phyloP scores from a whole-genome alignment of 2,797 vertebrate genomes.

The Falco biarmicus region DNA sequence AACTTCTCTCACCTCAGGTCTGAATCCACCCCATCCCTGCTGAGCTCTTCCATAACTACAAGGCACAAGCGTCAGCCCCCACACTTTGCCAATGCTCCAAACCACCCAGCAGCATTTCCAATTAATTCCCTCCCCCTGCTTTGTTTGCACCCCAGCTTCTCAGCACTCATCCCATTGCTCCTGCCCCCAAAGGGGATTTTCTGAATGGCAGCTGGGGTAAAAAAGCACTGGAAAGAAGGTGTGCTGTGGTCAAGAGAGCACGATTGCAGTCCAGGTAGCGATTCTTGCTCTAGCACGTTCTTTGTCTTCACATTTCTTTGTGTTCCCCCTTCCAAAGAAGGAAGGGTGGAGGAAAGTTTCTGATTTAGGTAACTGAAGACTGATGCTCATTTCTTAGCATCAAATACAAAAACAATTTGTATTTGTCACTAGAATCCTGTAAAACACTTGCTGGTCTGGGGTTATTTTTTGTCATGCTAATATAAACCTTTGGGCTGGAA shows the following conservation, averaged over 20 bases:
- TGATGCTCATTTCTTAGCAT: background rate
- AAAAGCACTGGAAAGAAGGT: background rate
- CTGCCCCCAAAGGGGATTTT: background rate
- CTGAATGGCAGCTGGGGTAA: background rate
- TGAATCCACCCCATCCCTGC: background rate
- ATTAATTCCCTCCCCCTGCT: background rate
- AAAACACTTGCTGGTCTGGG: background rate
- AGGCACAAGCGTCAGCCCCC: background rate
- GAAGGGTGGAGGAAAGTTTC: background rate
- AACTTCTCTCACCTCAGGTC: background rate
- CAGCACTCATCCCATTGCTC: background rate
- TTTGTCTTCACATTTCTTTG: background rate
- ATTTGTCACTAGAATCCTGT: background rate
- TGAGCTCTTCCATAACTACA: background rate
- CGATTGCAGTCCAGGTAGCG: background rate
- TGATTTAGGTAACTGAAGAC: background rate
- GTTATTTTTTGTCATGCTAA: background rate
- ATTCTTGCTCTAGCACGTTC: background rate
- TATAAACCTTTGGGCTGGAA: background rate
- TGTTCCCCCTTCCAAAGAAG: background rate
- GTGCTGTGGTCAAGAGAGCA: background rate
- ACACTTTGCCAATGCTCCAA: background rate
- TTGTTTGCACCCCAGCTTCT: background rate
- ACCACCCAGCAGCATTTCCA: background rate
- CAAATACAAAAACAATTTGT: background rate